Evolutionary conservation across 2,113 vertebrate genomes (phyloP), one percentile per base, ranked within the genome.

Genomic region (Propithecus coquereli): DNA sequence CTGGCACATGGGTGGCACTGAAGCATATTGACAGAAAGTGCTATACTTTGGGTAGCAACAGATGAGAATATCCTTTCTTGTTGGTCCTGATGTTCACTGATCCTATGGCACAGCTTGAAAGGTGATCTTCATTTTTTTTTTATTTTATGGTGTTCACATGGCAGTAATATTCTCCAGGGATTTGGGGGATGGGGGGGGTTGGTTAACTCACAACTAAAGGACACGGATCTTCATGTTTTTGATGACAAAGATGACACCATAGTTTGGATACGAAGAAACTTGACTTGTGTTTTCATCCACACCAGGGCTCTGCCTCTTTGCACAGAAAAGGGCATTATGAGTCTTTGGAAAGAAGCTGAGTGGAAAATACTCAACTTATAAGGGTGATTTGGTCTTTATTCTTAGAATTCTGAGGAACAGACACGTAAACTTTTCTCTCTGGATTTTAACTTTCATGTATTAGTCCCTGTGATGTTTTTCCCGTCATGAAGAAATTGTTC

Each of bases 241-340:
- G 34, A 17, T 74, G 0, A 66, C 5, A 54, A 43, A 10, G 61
- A 12, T 66, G 14, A 40, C 30, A 0, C 1, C 0, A 8, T 8
- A 27, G 0, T 30, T 71, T 63, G n/a, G 47, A 37, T 30, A 2
- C 25, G 61, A 45, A 23, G 63, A 16, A 45, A 3, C 1, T 34
- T 34, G 65, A 18, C 47, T 40, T 71, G 4, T 14, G 23, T 63
- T 63, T 61, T 40, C 3, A 59, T 37, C 47, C 43, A 45, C 25
- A 23, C 16, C 25, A 34, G 23, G 18, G 34, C 23, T 8, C 32
- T 43, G 43, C 11, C 7, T 61, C 25, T 93, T 32, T 70, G 9
- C 5, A 0, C 2, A 1, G 71, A 30, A 18, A 71, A 76, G 8
- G 43, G 1, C 16, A 65, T 74, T 22, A 0, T 0, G 5, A 30